Conservation (phyloP, 2,113 vertebrate genomes). For the Trichechus manatus region DNA sequence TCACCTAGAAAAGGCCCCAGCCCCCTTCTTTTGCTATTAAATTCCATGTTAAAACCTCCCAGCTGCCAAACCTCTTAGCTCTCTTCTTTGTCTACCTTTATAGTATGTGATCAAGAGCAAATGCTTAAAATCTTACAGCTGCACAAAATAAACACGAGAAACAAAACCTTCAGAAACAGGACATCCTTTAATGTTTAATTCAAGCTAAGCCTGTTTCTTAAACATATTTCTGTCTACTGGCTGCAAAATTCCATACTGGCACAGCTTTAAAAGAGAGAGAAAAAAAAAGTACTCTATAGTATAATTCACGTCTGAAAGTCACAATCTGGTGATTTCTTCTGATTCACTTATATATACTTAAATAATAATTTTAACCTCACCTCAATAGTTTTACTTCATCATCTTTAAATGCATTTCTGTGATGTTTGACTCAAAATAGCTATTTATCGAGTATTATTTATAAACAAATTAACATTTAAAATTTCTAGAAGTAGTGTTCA, state of each 20-base stretch:
- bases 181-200: slow-evolving; percentile 76
- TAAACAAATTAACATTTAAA: slow-evolving; percentile 43
- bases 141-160: slow-evolving; percentile 69
- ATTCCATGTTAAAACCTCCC: slow-evolving; percentile 79
- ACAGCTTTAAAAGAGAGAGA: not conserved
- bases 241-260: slow-evolving; percentile 40
- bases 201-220: slow-evolving; percentile 63
- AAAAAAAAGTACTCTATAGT: not conserved
- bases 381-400: slow-evolving; percentile 1
- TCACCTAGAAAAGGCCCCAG: slow-evolving; percentile 28
- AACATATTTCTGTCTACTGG: slow-evolving; percentile 57
- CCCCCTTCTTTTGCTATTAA: slow-evolving; percentile 66
- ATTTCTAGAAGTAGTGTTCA: slow-evolving; percentile 30
- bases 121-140: slow-evolving; percentile 78
- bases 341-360: slow-evolving; percentile 49
- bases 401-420: slow-evolving; percentile 51
- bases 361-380: slow-evolving; percentile 58
- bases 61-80: slow-evolving; percentile 70
- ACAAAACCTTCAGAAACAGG: slow-evolving; percentile 68
- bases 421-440: slow-evolving; percentile 18
- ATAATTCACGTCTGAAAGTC: slow-evolving; percentile 17
- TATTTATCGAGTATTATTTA: not conserved
- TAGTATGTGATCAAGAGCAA: slow-evolving; percentile 75
- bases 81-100: slow-evolving; percentile 72
- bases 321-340: not conserved